phyloP scores from a whole-genome alignment of 1,140 invertebrate species.

The Drosophila ficusphila region DNA sequence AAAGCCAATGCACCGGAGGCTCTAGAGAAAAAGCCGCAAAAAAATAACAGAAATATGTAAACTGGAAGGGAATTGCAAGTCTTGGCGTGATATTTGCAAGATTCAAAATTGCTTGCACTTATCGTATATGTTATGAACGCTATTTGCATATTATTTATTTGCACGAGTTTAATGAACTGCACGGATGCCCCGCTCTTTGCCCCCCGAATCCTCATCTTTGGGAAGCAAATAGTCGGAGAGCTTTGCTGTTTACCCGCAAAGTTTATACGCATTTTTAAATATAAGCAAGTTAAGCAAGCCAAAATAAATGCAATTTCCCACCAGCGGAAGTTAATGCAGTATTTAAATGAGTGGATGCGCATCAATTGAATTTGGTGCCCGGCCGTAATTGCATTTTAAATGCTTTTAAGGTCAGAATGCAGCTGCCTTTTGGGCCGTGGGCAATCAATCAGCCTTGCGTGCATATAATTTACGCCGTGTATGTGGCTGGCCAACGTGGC shows the following conservation, averaged over 20 bases:
- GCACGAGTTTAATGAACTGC: slow-evolving; percentile 74
- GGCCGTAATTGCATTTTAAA: slow-evolving; percentile 58
- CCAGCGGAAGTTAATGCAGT: slow-evolving; percentile 52
- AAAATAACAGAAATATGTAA: no score
- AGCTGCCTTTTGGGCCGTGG: slow-evolving; percentile 11
- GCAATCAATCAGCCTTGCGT: slow-evolving; percentile 61
- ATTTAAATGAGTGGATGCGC: slow-evolving; percentile 51
- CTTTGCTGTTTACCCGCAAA: slow-evolving; percentile 13
- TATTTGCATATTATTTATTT: slow-evolving; percentile 73
- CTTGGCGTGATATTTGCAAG: slow-evolving; percentile 45
- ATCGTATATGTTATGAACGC: slow-evolving; percentile 48
- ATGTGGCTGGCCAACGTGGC: slow-evolving; percentile 7
- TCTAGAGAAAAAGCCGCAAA: not conserved
- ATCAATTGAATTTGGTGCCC: slow-evolving; percentile 36
- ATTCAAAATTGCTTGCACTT: slow-evolving; percentile 36
- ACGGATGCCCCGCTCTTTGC: slow-evolving; percentile 13
- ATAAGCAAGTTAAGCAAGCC: slow-evolving; percentile 17
- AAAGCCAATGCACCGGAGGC: slow-evolving; percentile 61
- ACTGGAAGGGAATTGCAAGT: slow-evolving; percentile 27
- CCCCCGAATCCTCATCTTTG: not conserved
- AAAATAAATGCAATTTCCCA: slow-evolving; percentile 45
- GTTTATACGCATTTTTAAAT: not conserved
- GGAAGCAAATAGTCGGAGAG: slow-evolving; percentile 11
- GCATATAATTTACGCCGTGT: slow-evolving; percentile 10
- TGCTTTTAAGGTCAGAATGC: slow-evolving; percentile 54